phyloP scores from a whole-genome alignment of 2,113 vertebrate species.

The Gulo gulo region DNA sequence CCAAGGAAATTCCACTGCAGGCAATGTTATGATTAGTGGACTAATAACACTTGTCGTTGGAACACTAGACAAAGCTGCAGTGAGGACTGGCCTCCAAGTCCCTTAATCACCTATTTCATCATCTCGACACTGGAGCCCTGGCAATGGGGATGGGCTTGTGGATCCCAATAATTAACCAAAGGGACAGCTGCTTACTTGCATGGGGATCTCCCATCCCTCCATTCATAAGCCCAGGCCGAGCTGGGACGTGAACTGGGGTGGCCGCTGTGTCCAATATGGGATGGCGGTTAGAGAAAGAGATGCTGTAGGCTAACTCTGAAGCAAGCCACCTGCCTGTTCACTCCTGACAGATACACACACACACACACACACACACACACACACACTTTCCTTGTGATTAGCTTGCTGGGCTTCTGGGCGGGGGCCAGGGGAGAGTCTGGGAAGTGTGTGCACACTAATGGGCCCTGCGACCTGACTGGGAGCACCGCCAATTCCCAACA shows the following conservation, averaged over 20 bases:
- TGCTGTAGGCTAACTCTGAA: slow-evolving; percentile 7
- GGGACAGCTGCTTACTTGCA: slow-evolving; percentile 72
- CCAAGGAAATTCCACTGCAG: slow-evolving; percentile 79
- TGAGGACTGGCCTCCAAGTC: slow-evolving; percentile 78
- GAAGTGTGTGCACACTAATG: background rate
- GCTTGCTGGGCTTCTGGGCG: slow-evolving; percentile 24
- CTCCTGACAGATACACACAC: background rate
- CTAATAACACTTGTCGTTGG: slow-evolving; percentile 79
- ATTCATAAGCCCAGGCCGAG: slow-evolving; percentile 64
- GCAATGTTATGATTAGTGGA: slow-evolving; percentile 80
- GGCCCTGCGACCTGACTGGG: background rate
- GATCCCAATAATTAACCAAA: slow-evolving; percentile 75
- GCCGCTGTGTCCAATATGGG: background rate
- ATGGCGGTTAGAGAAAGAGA: slow-evolving; percentile 40
- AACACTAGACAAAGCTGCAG: slow-evolving; percentile 78
- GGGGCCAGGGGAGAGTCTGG: background rate
- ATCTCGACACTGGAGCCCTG: slow-evolving; percentile 75
- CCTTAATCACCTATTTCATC: slow-evolving; percentile 81
- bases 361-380: background rate
- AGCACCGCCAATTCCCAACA: background rate
- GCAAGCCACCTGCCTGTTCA: background rate
- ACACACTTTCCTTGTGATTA: slow-evolving; percentile 42
- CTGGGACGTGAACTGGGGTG: slow-evolving; percentile 63
- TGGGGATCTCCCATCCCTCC: slow-evolving; percentile 72
- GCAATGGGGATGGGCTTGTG: slow-evolving; percentile 70